These are phyloP conservation scores for Squalus acanthias DNA, from an alignment of 2,797 vertebrate species.

Conservation along the genomic window DNA sequence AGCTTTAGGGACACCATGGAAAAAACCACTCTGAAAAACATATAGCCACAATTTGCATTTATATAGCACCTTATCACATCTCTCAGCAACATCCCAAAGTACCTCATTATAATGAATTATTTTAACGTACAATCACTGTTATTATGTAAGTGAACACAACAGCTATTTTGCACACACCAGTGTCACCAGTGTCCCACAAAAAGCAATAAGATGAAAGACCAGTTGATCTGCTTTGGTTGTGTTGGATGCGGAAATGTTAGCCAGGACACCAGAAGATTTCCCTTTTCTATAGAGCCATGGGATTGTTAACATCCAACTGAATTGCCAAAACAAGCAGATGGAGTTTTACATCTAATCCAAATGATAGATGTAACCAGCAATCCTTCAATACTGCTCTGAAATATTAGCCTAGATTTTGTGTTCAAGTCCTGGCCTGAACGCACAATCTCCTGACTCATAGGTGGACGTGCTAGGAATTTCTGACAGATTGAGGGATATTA, in stretches of 20 bases:
- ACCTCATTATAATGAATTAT: not conserved
- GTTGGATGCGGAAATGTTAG: not conserved
- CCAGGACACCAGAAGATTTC: not conserved
- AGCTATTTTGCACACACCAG: not conserved
- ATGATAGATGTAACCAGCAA: not conserved
- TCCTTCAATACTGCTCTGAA: not conserved
- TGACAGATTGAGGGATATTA: not conserved
- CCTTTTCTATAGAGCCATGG: too few relatives aligned
- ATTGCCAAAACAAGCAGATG: not conserved
- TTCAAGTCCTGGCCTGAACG: not conserved
- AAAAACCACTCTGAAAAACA: not conserved
- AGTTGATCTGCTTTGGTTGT: not conserved
- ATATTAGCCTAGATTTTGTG: not conserved
- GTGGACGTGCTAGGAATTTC: not conserved
- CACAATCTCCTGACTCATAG: not conserved
- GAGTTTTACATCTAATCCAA: not conserved
- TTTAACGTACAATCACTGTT: not conserved
- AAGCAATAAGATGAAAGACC: not conserved
- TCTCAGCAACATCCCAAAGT: conserved; percentile 1
- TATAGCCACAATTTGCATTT: not conserved
- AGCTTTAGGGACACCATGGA: not conserved
- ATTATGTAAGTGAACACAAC: not conserved
- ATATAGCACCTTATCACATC: too few relatives aligned
- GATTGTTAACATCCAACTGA: not conserved
- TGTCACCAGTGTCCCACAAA: not conserved